Evolutionary conservation across 2,797 vertebrate genomes (phyloP).

Genomic region (Lophius americanus): DNA sequence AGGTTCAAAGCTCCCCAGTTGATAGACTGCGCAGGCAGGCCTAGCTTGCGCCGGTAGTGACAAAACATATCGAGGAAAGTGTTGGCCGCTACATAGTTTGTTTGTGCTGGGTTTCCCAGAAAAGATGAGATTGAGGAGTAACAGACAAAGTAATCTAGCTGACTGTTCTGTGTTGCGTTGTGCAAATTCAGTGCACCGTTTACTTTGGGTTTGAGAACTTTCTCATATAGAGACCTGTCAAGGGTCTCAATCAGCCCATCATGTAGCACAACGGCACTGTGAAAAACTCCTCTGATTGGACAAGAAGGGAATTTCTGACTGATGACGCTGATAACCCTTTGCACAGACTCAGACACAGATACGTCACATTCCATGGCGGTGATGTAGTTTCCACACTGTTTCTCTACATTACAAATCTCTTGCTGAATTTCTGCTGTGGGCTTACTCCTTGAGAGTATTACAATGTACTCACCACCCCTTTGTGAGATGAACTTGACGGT

Average conservation of each 20-base stretch:
- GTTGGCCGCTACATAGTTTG: conserved; percentile 90
- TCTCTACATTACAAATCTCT: conserved; percentile 74
- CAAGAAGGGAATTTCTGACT: conserved; percentile 67
- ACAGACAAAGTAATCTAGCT: conserved; percentile 89
- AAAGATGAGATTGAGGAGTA: conserved; percentile 88
- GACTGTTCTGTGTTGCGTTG: conserved; percentile 75
- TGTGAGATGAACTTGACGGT: conserved; percentile 87
- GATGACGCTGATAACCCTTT: conserved; percentile 74
- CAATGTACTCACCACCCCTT: conserved; percentile 80
- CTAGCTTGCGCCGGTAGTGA: conserved; percentile 84
- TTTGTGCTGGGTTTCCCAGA: conserved; percentile 85
- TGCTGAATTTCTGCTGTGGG: conserved; percentile 74
- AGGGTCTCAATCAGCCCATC: conserved; percentile 83
- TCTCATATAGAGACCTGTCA: conserved; percentile 79
- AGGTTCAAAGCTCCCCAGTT: conserved; percentile 90
- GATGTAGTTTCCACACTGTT: conserved; percentile 69
- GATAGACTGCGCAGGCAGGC: conserved; percentile 86
- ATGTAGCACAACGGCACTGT: conserved; percentile 87
- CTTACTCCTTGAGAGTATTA: conserved; percentile 82
- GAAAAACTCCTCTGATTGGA: conserved; percentile 87
- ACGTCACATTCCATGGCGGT: conserved; percentile 82
- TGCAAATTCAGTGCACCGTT: conserved; percentile 88
- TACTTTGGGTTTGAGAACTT: conserved; percentile 88
- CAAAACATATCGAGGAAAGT: conserved; percentile 88
- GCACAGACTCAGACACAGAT: conserved; percentile 65